Base-by-base conservation (phyloP, 2,113 vertebrate species). In the Odocoileus virginianus region DNA sequence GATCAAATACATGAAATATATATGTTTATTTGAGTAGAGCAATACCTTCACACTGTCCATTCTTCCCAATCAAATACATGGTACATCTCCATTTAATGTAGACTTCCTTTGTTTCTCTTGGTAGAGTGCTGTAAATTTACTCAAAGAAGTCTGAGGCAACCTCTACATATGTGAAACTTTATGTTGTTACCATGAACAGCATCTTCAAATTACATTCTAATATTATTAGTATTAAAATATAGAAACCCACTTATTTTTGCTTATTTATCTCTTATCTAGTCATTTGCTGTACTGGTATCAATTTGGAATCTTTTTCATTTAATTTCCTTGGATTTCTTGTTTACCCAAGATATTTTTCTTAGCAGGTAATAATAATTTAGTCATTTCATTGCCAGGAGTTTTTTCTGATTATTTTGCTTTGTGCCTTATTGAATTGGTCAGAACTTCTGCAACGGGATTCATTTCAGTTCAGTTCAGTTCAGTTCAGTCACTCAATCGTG, bases 201-300 rank as follows among this genome's bases (percentile, higher is more conserved):
- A 90, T 90, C 40, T 94, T 86, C 84, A 95, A 74, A 87, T 85
- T 88, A 33, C 33, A 83, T 94, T 71, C 78, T 58, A 74, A 50
- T 13, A 50, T 7, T 74, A 14, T 50, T 88, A 94, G 11, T 91
- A 61, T 23, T 89, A 87, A 95, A 95, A 76, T 83, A 45, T 17
- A 90, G 45, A n/a, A 82, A 87, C 36, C 15, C 55, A 57, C 50
- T 52, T 33, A 47, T 86, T 85, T 92, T 93, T 82, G 15, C 17
- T 60, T 89, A 47, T 45, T 30, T 45, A 67, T 92, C 40, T 13
- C 50, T 89, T 45, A 40, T 50, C 27, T 78, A 78, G 36, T 16
- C 4, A 76, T 30, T 82, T 74, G 25, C 43, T 74, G 23, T 2
- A 84, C 7, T 52, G 12, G 4, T 64, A 40, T 88, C 43, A 40